phyloP scores from a whole-genome alignment of 2,113 vertebrate species.

The Nannospalax galili region DNA sequence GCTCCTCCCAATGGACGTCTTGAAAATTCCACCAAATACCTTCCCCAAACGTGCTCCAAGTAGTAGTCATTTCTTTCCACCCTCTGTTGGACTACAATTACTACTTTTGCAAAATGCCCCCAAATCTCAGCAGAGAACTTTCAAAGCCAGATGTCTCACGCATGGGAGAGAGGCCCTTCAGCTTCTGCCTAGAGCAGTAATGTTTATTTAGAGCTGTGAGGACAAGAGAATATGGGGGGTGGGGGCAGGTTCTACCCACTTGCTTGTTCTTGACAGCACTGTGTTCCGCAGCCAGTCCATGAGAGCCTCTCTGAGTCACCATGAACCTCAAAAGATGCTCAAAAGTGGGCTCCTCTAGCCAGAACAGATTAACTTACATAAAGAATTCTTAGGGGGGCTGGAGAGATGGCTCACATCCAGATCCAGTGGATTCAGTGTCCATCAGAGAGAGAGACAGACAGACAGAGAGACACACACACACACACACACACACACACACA shows the following conservation, averaged over 20 bases:
- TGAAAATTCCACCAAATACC: not conserved
- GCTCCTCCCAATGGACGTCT: not conserved
- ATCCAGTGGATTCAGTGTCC: too few species aligned
- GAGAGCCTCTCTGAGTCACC: not conserved
- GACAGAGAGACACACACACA: too few species aligned
- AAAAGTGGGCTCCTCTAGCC: not conserved
- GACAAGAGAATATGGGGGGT: too few species aligned
- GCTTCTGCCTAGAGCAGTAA: not conserved
- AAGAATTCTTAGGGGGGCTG: not conserved
- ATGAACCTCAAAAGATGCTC: not conserved
- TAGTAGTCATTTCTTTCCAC: not conserved
- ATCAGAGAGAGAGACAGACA: too few species aligned
- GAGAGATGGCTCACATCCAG: too few species aligned
- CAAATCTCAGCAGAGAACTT: not conserved
- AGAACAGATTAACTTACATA: not conserved
- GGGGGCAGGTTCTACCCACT: not conserved
- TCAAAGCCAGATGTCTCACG: not conserved
- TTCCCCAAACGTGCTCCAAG: not conserved
- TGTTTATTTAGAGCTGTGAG: not conserved
- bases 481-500: too few species aligned
- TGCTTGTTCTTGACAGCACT: not conserved
- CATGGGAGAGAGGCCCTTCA: not conserved
- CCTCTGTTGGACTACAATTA: not conserved
- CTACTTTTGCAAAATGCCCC: not conserved
- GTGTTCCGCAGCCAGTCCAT: not conserved